These are phyloP conservation scores for Apis cerana DNA, from an alignment of 1,140 invertebrate species.

Conservation along the genomic window DNA sequence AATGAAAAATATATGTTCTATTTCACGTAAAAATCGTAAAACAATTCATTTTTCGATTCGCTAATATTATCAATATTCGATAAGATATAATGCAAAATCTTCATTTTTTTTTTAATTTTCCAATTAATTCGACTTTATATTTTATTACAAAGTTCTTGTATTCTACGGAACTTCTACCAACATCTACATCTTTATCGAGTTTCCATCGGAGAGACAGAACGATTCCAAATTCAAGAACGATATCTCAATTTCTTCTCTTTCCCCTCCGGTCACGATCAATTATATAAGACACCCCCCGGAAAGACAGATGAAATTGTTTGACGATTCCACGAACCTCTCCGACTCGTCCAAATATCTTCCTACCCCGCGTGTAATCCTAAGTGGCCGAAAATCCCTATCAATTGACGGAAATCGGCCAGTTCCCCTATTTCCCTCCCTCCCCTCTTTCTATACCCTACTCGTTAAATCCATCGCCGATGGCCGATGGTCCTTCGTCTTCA, in stretches of 20 bases:
- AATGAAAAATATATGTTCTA: too few species aligned
- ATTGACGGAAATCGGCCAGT: conserved; percentile 31
- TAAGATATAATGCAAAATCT: too few species aligned
- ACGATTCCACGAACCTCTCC: neutral
- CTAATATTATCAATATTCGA: too few species aligned
- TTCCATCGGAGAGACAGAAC: neutral
- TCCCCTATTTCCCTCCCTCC: neutral
- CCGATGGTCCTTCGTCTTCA: conserved; percentile 38
- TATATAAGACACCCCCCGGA: neutral
- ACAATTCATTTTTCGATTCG: too few species aligned
- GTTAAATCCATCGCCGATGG: conserved; percentile 47
- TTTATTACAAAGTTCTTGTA: too few species aligned
- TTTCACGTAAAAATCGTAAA: too few species aligned
- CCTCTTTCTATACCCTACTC: conserved; percentile 13
- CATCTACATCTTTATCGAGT: neutral
- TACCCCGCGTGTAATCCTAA: neutral
- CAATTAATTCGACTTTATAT: too few species aligned
- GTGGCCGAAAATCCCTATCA: conserved; percentile 43
- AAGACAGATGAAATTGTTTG: conserved; percentile 1
- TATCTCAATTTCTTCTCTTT: neutral
- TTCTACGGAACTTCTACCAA: too few species aligned
- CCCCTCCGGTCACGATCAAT: neutral
- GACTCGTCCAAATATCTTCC: neutral
- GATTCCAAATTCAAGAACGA: neutral
- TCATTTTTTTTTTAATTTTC: too few species aligned